Base-by-base conservation (phyloP, 2,113 vertebrate species). In the Barbus barbus region DNA sequence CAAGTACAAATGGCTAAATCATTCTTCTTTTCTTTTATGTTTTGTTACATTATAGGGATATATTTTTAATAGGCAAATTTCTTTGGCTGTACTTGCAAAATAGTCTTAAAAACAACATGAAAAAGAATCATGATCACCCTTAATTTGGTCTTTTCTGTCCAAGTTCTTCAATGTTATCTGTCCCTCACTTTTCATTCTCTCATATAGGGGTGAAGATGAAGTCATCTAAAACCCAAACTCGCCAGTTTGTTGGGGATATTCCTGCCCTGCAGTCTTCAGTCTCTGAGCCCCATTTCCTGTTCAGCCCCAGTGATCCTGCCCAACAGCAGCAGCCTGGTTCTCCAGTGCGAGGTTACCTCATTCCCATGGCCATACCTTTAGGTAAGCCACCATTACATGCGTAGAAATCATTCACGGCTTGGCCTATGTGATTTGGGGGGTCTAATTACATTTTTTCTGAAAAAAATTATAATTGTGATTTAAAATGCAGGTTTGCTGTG, bases 141-240 rank as follows among this genome's bases (percentile, higher is more conserved):
- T 18, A n/a, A 9, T 58, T 63, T 12, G 56, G 3, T 44, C 1
- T 56, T 61, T 61, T 69, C 65, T 69, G 5, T 72, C 20, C 56
- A 48, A 63, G n/a, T 38, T 20, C 12, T 36, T 20, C 9, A 71
- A 38, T 18, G 16, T 22, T 71, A 9, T 18, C 22, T 71, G 67
- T 31, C 22, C 24, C 22, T 24, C 13, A 18, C 80, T 60, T 51
- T 65, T 2, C 22, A n/a, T 28, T 67, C 53, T 41, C 65, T 71
- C 33, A 92, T 91, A 12, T 88, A 99, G 97, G 97, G 81, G 94
- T 95, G 61, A 96, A 95, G 91, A 85, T 98, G 3, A 97, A 96
- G 89, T 96, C 96, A 79, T 93, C 94, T 82, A 95, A 92, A 90
- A 98, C 96, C 72, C 97, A 99, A 89, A 98, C 97, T 9, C 90